Evolutionary conservation across 2,888 invertebrate species (phyloP).

Genomic region (Polymixis lichenea): DNA sequence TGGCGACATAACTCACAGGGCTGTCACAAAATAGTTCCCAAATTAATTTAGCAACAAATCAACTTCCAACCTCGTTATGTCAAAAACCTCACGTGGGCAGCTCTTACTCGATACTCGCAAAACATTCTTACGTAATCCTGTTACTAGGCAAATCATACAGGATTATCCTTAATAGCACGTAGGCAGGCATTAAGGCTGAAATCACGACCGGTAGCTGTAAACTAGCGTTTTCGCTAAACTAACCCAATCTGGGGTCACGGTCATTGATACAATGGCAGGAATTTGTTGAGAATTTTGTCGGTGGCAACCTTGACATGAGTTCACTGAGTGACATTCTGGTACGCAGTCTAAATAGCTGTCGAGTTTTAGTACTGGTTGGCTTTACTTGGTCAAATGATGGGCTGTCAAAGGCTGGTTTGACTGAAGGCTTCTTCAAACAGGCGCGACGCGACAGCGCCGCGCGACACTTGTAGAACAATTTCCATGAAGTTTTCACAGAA

Average conservation of each 20-base stretch:
- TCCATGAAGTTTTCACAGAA: no score
- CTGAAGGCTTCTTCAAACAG: no score
- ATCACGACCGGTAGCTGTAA: constrained; percentile 43
- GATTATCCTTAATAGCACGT: constrained; percentile 44
- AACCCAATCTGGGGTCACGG: constrained; percentile 59
- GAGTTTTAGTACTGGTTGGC: constrained; percentile 22
- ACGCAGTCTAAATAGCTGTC: constrained; percentile 37
- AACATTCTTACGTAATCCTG: constrained; percentile 26
- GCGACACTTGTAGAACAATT: no score
- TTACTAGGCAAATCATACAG: constrained; percentile 20
- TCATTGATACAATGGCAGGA: constrained; percentile 44
- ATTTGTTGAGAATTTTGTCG: constrained; percentile 39
- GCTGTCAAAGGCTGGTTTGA: constrained; percentile 7
- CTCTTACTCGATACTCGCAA: constrained; percentile 48
- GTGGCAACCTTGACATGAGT: constrained; percentile 58
- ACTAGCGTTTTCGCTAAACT: constrained; percentile 37
- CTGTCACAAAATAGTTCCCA: not conserved
- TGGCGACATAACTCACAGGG: not conserved
- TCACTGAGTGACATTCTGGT: constrained; percentile 22
- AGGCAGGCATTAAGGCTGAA: constrained; percentile 52
- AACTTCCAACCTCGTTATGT: constrained; percentile 9
- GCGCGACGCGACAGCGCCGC: no score
- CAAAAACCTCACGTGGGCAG: constrained; percentile 49
- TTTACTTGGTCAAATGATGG: constrained; percentile 42
- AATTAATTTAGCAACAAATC: constrained; percentile 9